These are phyloP conservation scores for Ephydatia muelleri DNA, from an alignment of 37 sponge, comb jelly and placozoan species.

Conservation along the genomic window DNA sequence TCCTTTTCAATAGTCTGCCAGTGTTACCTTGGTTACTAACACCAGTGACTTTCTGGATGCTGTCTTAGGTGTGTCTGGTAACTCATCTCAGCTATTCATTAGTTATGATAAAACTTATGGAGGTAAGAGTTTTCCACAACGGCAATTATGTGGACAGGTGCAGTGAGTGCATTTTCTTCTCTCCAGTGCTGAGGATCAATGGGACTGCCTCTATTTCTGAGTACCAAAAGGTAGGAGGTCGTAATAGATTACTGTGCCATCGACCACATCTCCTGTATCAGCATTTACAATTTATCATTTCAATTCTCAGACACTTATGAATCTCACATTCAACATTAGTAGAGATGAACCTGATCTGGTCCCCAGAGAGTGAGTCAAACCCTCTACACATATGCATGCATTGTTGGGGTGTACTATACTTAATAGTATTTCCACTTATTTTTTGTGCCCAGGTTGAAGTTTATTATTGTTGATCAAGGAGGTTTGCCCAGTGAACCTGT, in stretches of 20 bases:
- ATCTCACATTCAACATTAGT: constrained; percentile 28
- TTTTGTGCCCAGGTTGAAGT: constrained; percentile 26
- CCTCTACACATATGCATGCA: background rate
- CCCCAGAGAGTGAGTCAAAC: constrained; percentile 19
- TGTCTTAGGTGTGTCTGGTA: no score
- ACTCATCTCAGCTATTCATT: no score
- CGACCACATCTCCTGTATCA: background rate
- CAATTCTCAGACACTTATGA: constrained; percentile 30
- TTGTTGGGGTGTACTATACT: background rate
- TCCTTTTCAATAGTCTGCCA: no score
- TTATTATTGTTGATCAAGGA: constrained; percentile 54
- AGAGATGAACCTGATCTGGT: constrained; percentile 42
- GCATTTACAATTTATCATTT: background rate
- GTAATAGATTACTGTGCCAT: background rate
- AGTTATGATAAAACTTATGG: no score
- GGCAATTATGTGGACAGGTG: background rate
- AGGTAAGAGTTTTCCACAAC: no score
- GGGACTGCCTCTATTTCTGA: constrained; percentile 30
- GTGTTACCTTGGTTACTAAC: no score
- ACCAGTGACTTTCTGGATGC: no score
- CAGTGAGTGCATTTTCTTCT: background rate
- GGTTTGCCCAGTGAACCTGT: constrained; percentile 39
- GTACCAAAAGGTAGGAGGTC: constrained; percentile 29
- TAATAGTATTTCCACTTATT: background rate
- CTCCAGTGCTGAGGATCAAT: constrained; percentile 38